Base-by-base conservation (phyloP, 2,113 vertebrate species). In the Ceyx margarethae region DNA sequence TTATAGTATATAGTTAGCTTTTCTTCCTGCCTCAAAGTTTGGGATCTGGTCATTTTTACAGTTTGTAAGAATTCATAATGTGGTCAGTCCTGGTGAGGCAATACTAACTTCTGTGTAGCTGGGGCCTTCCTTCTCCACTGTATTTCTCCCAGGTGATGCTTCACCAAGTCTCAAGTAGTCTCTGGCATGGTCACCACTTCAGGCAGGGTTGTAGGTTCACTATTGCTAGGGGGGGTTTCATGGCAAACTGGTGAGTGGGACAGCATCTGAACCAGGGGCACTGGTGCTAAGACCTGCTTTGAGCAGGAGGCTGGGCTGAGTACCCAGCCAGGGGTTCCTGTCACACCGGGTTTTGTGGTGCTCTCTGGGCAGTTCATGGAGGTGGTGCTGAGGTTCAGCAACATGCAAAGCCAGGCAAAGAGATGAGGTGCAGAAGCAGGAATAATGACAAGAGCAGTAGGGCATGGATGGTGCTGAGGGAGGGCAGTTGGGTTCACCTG, bases 1-100 rank as follows among this genome's bases (percentile, higher is more conserved):
- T 72, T 84, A 15, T 31, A 50, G 21, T 33, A 35, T n/a, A 37
- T 10, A 87, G 62, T 79, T 85, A 93, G 50, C 53, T 88, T 95
- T 89, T 75, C n/a, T 78, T 28, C 33, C 11, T 6, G 5, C 40
- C 48, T 84, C 62, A 67, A 72, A 93, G 69, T n/a, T 79, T 87
- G 46, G 45, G 79, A 80, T 62, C 20, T 54, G 25, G 10, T 91
- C 5, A 16, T 46, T 87, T 84, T 79, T 87, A 76, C n/a, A 48
- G 33, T 81, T 77, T 71, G 17, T 81, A 56, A 67, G 78, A 90
- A 56, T 20, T 26, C 13, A 4, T 65, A 5, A 10, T 5, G 20
- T 61, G 65, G 12, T 75, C 35, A 11, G 53, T 58, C 26, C 86
- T 54, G 66, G 17, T 89, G 75, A 85, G 91, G 51, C 51, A 83